Conservation (phyloP, 2,888 invertebrate genomes). For the Nemotelus nigrinus region DNA sequence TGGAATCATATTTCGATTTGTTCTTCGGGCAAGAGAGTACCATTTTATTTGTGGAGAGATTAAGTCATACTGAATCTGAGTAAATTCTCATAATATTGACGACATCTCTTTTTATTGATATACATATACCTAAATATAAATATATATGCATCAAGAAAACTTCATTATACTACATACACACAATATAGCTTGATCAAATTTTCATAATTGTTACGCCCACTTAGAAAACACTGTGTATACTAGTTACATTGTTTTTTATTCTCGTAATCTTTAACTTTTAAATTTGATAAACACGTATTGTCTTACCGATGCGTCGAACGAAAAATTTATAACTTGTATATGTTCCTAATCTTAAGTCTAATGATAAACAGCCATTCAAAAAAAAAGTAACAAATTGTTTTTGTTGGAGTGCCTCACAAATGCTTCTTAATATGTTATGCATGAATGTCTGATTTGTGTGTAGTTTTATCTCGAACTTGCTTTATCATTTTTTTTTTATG, state of each 20-base stretch:
- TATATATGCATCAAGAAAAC: neutral
- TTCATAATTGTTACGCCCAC: too few species aligned
- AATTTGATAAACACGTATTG: slow-evolving; percentile 50
- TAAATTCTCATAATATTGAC: too few species aligned
- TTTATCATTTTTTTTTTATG: slow-evolving; percentile 18
- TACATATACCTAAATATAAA: neutral
- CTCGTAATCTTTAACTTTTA: slow-evolving; percentile 34
- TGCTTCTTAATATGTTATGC: slow-evolving; percentile 23
- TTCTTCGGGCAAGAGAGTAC: slow-evolving; percentile 29
- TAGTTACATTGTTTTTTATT: slow-evolving; percentile 12
- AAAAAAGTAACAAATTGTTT: slow-evolving; percentile 46
- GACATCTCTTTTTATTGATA: too few species aligned
- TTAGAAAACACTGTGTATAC: slow-evolving; percentile 23
- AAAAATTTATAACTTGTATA: slow-evolving; percentile 42
- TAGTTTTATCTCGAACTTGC: slow-evolving; percentile 13
- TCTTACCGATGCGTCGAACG: slow-evolving; percentile 48
- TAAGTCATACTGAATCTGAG: neutral
- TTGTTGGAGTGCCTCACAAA: slow-evolving; percentile 17
- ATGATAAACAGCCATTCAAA: slow-evolving; percentile 51
- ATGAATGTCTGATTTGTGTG: slow-evolving; percentile 4
- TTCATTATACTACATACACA: slow-evolving; percentile 2
- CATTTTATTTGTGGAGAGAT: slow-evolving; percentile 21
- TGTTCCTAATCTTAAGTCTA: slow-evolving; percentile 34
- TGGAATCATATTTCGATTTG: neutral
- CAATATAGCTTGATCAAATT: neutral